phyloP scores from a whole-genome alignment of 2,797 vertebrate genomes.

The Decapterus maruadsi region DNA sequence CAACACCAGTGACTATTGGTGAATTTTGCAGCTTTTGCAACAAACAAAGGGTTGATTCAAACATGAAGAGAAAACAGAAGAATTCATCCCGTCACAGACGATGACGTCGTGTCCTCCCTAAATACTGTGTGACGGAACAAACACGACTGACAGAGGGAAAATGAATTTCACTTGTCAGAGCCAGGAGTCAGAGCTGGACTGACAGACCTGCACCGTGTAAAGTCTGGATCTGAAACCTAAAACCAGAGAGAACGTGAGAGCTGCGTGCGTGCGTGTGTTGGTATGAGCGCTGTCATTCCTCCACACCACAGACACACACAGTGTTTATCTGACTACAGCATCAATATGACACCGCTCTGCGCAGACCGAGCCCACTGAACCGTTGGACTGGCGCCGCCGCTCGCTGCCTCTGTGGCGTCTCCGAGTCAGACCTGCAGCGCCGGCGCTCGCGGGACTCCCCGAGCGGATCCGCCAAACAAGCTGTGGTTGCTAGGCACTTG shows the following conservation, averaged over 20 bases:
- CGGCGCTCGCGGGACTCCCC: neutral
- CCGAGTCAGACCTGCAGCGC: constrained; percentile 8
- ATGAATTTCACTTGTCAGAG: neutral
- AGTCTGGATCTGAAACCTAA: constrained; percentile 36
- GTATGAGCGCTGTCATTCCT: constrained; percentile 24
- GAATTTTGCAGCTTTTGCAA: too few species aligned
- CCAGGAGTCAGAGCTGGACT: neutral
- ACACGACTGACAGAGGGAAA: neutral
- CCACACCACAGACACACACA: neutral
- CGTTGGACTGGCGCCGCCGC: constrained; percentile 9
- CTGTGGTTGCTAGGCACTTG: constrained; percentile 48
- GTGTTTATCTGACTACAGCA: constrained; percentile 23
- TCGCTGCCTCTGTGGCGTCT: constrained; percentile 20
- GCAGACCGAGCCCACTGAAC: neutral
- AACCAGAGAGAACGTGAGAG: constrained; percentile 32
- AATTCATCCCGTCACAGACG: neutral
- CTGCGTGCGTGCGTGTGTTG: neutral
- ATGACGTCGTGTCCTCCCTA: neutral
- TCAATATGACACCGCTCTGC: constrained; percentile 30
- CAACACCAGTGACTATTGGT: too few species aligned
- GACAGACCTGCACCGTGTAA: neutral
- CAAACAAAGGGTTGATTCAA: neutral
- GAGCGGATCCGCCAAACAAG: constrained; percentile 40
- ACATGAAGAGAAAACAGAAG: too few species aligned
- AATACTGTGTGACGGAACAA: neutral